Conservation (phyloP, 2,888 invertebrate species). For the Epistrophe eligans region DNA sequence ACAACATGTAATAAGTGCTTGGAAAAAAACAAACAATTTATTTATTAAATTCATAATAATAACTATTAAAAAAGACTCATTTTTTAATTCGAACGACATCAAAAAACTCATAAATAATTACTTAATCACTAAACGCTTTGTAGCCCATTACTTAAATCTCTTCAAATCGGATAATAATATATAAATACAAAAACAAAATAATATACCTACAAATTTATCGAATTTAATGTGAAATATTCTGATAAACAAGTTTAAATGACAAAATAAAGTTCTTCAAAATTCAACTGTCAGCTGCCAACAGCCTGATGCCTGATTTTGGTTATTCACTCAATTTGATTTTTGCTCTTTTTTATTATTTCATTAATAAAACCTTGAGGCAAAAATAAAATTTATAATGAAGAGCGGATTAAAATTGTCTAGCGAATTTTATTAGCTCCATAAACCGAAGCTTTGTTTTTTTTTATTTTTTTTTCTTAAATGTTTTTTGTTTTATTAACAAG, state of each 20-base stretch:
- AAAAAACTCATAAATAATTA: constrained; percentile 43
- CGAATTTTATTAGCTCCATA: neutral
- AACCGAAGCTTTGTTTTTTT: neutral
- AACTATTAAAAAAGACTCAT: neutral
- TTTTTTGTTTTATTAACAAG: neutral
- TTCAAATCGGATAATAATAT: constrained; percentile 20
- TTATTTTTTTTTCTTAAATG: neutral
- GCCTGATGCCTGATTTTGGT: neutral
- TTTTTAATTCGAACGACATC: constrained; percentile 18
- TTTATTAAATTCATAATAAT: too few relatives aligned
- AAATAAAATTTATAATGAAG: constrained; percentile 11
- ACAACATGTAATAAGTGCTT: too few relatives aligned
- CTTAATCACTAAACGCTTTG: constrained; percentile 58
- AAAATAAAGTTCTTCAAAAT: neutral
- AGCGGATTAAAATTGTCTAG: constrained; percentile 24
- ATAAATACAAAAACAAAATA: neutral
- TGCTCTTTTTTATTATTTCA: constrained; percentile 16
- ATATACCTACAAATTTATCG: constrained; percentile 13
- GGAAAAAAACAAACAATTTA: too few relatives aligned
- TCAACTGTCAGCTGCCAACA: neutral
- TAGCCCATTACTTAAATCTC: constrained; percentile 62
- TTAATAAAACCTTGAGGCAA: neutral
- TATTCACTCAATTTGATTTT: neutral
- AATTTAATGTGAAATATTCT: constrained; percentile 34
- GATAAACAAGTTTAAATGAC: constrained; percentile 20